Percentiles rank a stretch among this genome's conserved stretches.
Evolutionary conservation across 2,888 invertebrate genomes (phyloP).

Genomic region (Drosophila sordidula): DNA sequence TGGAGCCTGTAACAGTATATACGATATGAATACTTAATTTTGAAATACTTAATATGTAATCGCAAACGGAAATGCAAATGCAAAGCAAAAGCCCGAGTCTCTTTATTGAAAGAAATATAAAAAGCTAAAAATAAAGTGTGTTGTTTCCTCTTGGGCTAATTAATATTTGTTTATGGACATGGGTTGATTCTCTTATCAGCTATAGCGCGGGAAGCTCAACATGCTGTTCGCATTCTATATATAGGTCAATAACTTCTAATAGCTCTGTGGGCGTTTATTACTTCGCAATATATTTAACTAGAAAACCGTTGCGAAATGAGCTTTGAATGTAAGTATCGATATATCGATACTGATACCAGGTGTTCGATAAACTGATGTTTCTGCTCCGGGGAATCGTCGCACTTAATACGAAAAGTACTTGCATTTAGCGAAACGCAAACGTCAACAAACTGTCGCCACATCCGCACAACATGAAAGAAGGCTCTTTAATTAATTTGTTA

Average conservation of each 20-base stretch:
- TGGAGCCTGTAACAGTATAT: conserved; percentile 66
- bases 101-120: conserved; percentile 57
- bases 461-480: conserved; percentile 31
- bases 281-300: not conserved
- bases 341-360: conserved; percentile 13
- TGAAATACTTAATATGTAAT: conserved; percentile 60
- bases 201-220: not conserved
- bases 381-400: conserved; percentile 23
- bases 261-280: not conserved
- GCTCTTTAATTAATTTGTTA: conserved; percentile 1
- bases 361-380: conserved; percentile 29
- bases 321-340: conserved; percentile 35
- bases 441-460: conserved; percentile 57
- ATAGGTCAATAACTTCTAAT: not conserved
- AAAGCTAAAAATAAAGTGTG: conserved; percentile 3
- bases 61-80: conserved; percentile 30
- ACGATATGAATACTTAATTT: conserved; percentile 29
- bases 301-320: conserved; percentile 18
- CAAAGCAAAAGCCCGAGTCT: conserved; percentile 45
- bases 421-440: conserved; percentile 36
- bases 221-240: not conserved
- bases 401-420: conserved; percentile 47
- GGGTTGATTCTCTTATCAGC: not conserved
- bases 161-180: not conserved
- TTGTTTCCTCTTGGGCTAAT: not conserved